These are phyloP conservation scores for Diachasmimorpha longicaudata DNA, from an alignment of 1,140 invertebrate genomes.

Conservation along the genomic window DNA sequence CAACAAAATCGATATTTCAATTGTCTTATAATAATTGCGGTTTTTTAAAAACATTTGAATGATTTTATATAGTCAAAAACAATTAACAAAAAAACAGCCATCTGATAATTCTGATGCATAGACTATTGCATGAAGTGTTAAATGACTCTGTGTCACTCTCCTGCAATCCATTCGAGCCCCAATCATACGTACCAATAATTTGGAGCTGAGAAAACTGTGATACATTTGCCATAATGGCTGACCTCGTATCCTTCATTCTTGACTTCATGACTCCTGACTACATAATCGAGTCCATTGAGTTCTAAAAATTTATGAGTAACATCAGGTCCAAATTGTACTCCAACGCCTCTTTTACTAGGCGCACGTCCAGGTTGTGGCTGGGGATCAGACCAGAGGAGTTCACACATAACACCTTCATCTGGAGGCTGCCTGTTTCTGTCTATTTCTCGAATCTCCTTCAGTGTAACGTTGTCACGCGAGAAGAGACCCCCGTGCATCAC, in stretches of 20 bases:
- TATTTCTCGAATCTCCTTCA: slow-evolving; percentile 88
- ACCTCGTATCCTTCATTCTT: slow-evolving; percentile 96
- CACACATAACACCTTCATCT: slow-evolving; percentile 96
- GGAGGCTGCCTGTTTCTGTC: slow-evolving; percentile 96
- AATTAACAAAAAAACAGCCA: no score
- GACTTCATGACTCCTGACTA: slow-evolving; percentile 97
- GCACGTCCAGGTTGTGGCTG: slow-evolving; percentile 85
- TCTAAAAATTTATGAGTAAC: slow-evolving; percentile 88
- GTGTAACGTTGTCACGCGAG: slow-evolving; percentile 84
- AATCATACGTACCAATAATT: slow-evolving; percentile 90
- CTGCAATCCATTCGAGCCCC: no score
- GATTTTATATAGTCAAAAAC: no score
- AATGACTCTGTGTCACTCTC: no score
- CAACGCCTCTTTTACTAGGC: slow-evolving; percentile 95
- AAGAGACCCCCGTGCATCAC: slow-evolving; percentile 97
- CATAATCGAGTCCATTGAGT: slow-evolving; percentile 88
- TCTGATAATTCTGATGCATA: no score
- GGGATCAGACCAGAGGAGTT: slow-evolving; percentile 98
- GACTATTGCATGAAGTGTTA: no score
- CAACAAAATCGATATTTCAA: slow-evolving; percentile 48
- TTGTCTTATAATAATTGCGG: slow-evolving; percentile 1
- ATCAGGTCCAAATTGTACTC: slow-evolving; percentile 98
- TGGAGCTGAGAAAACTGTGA: slow-evolving; percentile 97
- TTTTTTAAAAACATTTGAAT: no score
- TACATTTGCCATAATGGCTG: slow-evolving; percentile 91